phyloP scores from a whole-genome alignment of 2,888 invertebrate genomes.

The Brenthis daphne region DNA sequence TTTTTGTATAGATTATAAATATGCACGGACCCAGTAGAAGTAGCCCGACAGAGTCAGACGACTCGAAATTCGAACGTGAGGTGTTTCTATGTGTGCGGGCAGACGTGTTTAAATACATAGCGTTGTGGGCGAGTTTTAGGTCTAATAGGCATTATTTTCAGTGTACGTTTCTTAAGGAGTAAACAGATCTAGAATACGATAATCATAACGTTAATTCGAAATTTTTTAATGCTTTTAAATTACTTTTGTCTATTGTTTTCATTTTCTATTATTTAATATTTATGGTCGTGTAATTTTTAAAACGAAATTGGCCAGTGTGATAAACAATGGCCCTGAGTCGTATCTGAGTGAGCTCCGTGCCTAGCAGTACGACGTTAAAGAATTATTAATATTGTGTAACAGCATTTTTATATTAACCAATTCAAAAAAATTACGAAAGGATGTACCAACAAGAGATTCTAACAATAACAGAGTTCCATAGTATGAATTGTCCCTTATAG shows the following conservation, averaged over 20 bases:
- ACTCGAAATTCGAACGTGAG: slow-evolving; percentile 33
- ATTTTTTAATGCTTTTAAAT: no score
- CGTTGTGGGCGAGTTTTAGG: slow-evolving; percentile 33
- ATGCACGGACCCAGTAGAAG: slow-evolving; percentile 2
- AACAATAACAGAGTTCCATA: no score
- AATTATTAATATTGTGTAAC: no score
- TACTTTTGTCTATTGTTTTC: no score
- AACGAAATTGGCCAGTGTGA: neutral
- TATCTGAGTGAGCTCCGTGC: no score
- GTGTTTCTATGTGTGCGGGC: slow-evolving; percentile 43
- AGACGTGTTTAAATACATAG: slow-evolving; percentile 24
- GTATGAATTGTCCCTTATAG: no score
- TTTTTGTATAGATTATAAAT: slow-evolving; percentile 1
- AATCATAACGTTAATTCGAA: neutral
- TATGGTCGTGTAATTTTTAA: neutral
- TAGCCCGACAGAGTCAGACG: slow-evolving; percentile 31
- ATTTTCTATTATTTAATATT: no score
- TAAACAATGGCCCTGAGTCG: no score
- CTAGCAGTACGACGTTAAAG: no score
- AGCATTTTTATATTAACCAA: no score
- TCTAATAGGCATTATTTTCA: slow-evolving; percentile 1
- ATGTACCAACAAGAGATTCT: no score
- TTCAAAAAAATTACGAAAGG: no score
- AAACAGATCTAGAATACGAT: neutral
- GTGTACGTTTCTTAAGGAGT: neutral